Conservation (phyloP, 2,113 vertebrate species). For the Bufo bufo region DNA sequence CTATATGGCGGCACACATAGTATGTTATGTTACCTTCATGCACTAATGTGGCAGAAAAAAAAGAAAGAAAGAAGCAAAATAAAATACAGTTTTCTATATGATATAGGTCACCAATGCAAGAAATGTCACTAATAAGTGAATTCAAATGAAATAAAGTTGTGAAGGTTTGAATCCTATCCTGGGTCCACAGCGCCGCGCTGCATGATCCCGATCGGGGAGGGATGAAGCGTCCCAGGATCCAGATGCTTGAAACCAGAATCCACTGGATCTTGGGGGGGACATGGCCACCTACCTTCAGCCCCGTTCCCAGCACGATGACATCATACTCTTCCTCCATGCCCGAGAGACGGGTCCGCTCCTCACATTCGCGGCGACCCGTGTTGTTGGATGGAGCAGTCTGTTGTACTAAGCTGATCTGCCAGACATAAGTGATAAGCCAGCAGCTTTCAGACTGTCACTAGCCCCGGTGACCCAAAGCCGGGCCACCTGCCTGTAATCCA, state of each 20-base stretch:
- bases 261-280: neutral
- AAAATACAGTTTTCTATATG: no score
- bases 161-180: no score
- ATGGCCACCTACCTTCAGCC: constrained; percentile 82
- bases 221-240: neutral
- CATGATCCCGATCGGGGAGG: no score
- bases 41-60: no score
- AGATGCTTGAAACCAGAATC: neutral
- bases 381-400: neutral
- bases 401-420: constrained; percentile 46
- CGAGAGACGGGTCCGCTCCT: neutral
- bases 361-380: neutral
- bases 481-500: constrained; percentile 17
- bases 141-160: no score
- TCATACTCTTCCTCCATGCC: constrained; percentile 93
- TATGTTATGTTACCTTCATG: neutral
- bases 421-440: constrained; percentile 24
- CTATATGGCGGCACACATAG: neutral
- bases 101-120: no score
- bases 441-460: constrained; percentile 40
- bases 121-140: no score
- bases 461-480: constrained; percentile 47
- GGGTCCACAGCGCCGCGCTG: no score
- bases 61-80: no score
- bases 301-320: constrained; percentile 92